Conservation (phyloP, 2,113 vertebrate species). For the Notothenia coriiceps region DNA sequence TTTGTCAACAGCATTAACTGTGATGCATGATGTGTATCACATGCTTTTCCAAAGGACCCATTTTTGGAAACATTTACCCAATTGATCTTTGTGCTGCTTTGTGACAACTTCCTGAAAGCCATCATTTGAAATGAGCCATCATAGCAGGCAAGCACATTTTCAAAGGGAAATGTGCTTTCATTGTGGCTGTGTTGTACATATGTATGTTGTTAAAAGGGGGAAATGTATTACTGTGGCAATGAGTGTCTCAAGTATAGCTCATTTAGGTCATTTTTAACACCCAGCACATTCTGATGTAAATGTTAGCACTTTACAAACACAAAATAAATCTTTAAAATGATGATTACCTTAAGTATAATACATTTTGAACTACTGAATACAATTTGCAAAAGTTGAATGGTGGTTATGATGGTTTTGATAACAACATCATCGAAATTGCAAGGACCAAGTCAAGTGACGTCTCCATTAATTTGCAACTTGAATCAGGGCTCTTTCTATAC, state of each 20-base stretch:
- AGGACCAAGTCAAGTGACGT: conserved; percentile 39
- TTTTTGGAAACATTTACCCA: conserved; percentile 61
- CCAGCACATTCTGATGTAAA: conserved; percentile 53
- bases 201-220: conserved; percentile 44
- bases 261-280: conserved; percentile 55
- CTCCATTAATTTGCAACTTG: conserved; percentile 27
- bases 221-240: conserved; percentile 52
- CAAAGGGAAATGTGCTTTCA: conserved; percentile 61
- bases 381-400: conserved; percentile 29
- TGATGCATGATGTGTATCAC: conserved; percentile 19
- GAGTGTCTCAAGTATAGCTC: conserved; percentile 43
- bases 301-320: conserved; percentile 38
- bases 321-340: conserved; percentile 40
- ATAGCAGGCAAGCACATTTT: conserved; percentile 55
- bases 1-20: conserved; percentile 41
- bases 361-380: conserved; percentile 32
- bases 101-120: conserved; percentile 58
- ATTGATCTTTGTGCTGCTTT: conserved; percentile 63
- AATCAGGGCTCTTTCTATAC: conserved; percentile 23
- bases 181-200: conserved; percentile 37
- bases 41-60: conserved; percentile 43
- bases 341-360: conserved; percentile 31
- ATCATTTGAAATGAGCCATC: conserved; percentile 74
- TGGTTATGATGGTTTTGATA: conserved; percentile 23
- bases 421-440: conserved; percentile 32